Conservation (phyloP, 2,113 vertebrate genomes). For the Pionites leucogaster region DNA sequence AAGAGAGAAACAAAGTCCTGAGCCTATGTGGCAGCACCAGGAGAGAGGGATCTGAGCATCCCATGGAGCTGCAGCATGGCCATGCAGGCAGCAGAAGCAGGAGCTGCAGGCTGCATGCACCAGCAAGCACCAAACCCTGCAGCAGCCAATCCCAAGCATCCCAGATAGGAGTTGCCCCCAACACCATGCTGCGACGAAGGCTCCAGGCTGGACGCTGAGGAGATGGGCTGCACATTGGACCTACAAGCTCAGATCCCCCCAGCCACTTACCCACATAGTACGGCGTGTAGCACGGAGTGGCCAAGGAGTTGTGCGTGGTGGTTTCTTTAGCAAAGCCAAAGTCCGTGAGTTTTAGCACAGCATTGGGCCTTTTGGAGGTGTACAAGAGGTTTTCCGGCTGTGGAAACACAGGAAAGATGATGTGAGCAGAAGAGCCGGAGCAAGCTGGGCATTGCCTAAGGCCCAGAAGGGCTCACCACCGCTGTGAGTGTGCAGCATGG, state of each 20-base stretch:
- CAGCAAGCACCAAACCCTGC: background rate
- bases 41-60: background rate
- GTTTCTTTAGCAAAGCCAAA: slow-evolving; percentile 99
- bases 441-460: background rate
- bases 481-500: accelerated
- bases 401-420: background rate
- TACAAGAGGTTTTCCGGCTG: slow-evolving; percentile 97
- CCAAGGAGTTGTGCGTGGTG: slow-evolving; percentile 94
- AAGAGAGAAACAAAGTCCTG: background rate
- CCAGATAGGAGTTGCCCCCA: background rate
- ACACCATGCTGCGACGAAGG: accelerated
- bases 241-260: background rate
- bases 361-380: slow-evolving; percentile 87
- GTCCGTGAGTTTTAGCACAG: slow-evolving; percentile 95
- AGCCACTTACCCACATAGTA: slow-evolving; percentile 94
- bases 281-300: slow-evolving; percentile 96
- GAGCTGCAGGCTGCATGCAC: background rate
- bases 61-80: accelerated
- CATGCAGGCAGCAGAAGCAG: background rate
- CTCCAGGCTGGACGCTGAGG: background rate
- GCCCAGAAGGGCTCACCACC: background rate
- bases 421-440: background rate
- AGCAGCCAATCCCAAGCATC: background rate
- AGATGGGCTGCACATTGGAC: accelerated
- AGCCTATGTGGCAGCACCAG: accelerated